These are phyloP conservation scores for Phenganax stokvisi DNA, from an alignment of 92 coral and sea anemone genomes.

Conservation along the genomic window DNA sequence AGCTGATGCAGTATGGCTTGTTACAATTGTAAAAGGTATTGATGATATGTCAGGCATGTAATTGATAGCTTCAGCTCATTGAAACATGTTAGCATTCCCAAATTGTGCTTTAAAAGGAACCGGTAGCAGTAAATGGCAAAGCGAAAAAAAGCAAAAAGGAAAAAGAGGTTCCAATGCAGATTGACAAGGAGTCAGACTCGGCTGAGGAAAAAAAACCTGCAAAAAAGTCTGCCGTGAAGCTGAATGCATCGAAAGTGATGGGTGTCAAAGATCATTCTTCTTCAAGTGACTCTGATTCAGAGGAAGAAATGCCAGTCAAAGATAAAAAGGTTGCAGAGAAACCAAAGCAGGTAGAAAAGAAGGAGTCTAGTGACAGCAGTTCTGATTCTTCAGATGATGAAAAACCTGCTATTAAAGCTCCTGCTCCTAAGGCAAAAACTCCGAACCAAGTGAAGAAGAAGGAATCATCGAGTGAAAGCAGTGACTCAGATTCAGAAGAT, in stretches of 20 bases:
- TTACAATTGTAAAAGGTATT: too few species aligned
- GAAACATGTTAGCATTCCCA: neutral
- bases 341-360: neutral
- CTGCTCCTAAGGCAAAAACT: neutral
- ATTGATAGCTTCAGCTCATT: too few species aligned
- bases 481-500: conserved; percentile 57
- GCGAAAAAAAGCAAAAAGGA: conserved; percentile 27
- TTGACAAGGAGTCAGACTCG: conserved; percentile 12
- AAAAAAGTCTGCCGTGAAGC: conserved; percentile 30
- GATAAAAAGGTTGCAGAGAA: neutral
- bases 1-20: neutral
- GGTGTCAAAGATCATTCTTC: conserved; percentile 44
- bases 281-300: conserved; percentile 23
- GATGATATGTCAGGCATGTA: too few species aligned
- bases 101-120: conserved; percentile 9
- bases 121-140: conserved; percentile 26
- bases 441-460: conserved; percentile 15
- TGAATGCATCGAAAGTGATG: conserved; percentile 37
- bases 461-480: conserved; percentile 45
- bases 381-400: conserved; percentile 46
- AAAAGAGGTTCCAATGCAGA: conserved; percentile 30
- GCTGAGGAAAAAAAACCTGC: conserved; percentile 23
- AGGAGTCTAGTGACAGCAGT: conserved; percentile 41
- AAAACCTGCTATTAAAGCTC: neutral
- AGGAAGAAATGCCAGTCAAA: neutral